Percentiles rank a stretch among this genome's conserved stretches.
These are phyloP conservation scores for Buceros bicornis DNA, from an alignment of 2,797 vertebrate genomes.

Conservation along the genomic window DNA sequence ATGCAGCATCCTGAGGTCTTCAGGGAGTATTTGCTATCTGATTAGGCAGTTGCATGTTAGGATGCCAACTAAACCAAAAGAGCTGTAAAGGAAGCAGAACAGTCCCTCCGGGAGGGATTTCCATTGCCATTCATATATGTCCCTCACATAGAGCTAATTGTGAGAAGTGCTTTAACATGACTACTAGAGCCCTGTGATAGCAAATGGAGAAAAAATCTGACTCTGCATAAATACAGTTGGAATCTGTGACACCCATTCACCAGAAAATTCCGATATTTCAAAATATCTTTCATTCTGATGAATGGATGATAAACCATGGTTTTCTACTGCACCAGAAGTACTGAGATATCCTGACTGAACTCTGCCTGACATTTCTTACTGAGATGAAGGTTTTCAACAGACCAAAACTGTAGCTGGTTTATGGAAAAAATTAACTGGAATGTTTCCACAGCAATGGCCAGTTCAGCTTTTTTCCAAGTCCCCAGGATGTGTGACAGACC, in stretches of 20 bases:
- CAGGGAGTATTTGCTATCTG: not conserved
- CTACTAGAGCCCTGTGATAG: not conserved
- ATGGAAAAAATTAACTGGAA: not conserved
- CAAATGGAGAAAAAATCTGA: not conserved
- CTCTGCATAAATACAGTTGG: not conserved
- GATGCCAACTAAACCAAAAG: conserved; percentile 20
- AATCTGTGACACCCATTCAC: not conserved
- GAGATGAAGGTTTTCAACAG: not conserved
- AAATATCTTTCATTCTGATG: not conserved
- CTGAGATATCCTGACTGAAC: not conserved
- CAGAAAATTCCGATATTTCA: not conserved
- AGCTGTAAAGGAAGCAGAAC: not conserved
- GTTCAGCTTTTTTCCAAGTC: not conserved
- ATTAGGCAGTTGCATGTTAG: not conserved
- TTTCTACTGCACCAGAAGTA: not conserved
- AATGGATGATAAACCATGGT: not conserved
- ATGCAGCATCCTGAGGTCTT: not conserved
- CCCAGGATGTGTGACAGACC: not conserved
- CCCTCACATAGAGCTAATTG: not conserved
- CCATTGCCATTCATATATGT: not conserved
- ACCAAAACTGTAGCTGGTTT: not conserved
- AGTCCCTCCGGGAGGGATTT: not conserved
- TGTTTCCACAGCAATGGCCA: not conserved
- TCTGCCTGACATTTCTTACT: not conserved
- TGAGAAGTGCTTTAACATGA: not conserved